A percentile compares a stretch with the other conserved stretches of the same genome.
Evolutionary conservation across 2,113 vertebrate species (phyloP).

Genomic region (Cephalopterus ornatus): DNA sequence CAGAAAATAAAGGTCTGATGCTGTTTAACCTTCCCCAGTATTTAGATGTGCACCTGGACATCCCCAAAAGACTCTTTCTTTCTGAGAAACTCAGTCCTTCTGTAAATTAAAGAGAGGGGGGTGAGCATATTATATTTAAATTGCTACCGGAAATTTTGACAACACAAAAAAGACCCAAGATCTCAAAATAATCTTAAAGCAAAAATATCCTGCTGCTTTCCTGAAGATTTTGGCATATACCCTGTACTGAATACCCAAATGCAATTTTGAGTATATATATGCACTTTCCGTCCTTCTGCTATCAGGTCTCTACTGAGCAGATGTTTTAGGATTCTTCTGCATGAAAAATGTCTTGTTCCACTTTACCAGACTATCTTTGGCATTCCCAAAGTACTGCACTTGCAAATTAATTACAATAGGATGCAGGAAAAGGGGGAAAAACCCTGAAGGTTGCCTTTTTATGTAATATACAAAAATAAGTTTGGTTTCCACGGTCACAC

Average conservation of each 20-base stretch:
- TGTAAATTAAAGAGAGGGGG: neutral
- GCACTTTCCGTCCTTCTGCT: neutral
- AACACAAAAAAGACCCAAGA: neutral
- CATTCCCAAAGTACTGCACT: neutral
- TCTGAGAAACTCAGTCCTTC: neutral
- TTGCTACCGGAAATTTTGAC: neutral
- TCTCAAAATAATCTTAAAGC: neutral
- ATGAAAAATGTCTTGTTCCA: neutral
- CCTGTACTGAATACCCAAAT: neutral
- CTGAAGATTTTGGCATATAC: neutral
- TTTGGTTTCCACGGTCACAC: neutral
- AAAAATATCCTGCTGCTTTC: slow-evolving; percentile 10
- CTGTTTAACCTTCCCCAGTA: neutral
- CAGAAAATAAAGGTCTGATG: neutral
- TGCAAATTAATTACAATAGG: neutral
- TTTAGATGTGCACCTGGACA: slow-evolving; percentile 4
- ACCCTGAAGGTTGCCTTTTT: neutral
- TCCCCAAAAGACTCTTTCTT: neutral
- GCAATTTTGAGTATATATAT: neutral
- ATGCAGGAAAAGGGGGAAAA: neutral
- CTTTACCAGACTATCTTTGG: neutral
- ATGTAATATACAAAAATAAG: neutral
- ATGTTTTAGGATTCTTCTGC: neutral
- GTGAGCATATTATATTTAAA: neutral
- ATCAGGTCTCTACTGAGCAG: neutral